A percentile compares a stretch with the other conserved stretches of the same genome.
Conservation (phyloP, 2,888 invertebrate species). For the Laspeyria flexula region DNA sequence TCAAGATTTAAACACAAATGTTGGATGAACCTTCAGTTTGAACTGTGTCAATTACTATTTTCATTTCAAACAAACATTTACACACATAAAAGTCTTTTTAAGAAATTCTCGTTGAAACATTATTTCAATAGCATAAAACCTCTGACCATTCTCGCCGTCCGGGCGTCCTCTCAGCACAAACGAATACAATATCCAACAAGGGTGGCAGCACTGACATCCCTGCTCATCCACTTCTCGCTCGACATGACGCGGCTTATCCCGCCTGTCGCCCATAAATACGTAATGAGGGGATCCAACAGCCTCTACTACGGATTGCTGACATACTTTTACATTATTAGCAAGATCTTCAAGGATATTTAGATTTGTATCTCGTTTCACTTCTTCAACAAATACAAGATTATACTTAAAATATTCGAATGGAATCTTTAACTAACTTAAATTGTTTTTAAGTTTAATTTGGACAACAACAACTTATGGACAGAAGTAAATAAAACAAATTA, state of each 20-base stretch:
- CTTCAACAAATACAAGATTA: too few relatives aligned
- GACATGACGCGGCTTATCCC: constrained; percentile 53
- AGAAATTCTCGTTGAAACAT: not conserved
- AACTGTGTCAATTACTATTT: too few relatives aligned
- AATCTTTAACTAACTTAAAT: too few relatives aligned
- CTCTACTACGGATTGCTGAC: constrained; percentile 41
- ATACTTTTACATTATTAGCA: constrained; percentile 26
- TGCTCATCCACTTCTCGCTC: constrained; percentile 39
- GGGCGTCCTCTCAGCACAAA: constrained; percentile 17
- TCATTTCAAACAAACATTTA: not conserved
- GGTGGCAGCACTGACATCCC: constrained; percentile 37
- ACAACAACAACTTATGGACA: too few relatives aligned
- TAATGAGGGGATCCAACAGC: constrained; percentile 56
- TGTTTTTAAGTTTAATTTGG: too few relatives aligned
- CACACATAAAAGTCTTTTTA: not conserved
- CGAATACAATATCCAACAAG: constrained; percentile 30
- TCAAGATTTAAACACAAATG: too few relatives aligned
- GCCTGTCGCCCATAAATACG: constrained; percentile 57
- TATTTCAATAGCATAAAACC: constrained; percentile 2
- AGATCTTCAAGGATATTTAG: constrained; percentile 20
- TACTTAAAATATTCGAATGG: too few relatives aligned
- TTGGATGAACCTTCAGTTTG: too few relatives aligned
- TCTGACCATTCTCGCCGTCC: constrained; percentile 5
- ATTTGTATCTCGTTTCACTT: not conserved
- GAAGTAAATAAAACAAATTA: too few relatives aligned